Evolutionary conservation across 92 coral and sea anemone species (phyloP).

Genomic region (Heteractis magnifica): DNA sequence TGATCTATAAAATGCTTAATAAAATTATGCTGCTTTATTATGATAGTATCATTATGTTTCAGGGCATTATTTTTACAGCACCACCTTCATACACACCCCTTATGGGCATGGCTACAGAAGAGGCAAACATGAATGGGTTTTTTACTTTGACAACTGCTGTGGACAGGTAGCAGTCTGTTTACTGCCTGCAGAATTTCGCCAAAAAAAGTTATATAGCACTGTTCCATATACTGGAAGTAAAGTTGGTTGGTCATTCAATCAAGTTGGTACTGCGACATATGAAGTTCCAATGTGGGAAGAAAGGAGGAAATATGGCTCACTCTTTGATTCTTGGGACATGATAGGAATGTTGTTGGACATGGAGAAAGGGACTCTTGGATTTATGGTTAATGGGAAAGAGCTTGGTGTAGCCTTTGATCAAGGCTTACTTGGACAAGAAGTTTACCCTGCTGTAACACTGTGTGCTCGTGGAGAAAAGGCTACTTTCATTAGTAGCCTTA

Average conservation of each 20-base stretch:
- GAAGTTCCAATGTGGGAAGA: constrained; percentile 85
- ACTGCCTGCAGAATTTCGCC: constrained; percentile 63
- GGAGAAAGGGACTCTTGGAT: constrained; percentile 73
- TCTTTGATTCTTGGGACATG: constrained; percentile 77
- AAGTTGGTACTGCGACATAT: constrained; percentile 70
- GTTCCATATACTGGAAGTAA: constrained; percentile 64
- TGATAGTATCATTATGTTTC: background rate
- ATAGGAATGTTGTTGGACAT: constrained; percentile 73
- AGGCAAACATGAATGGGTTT: constrained; percentile 89
- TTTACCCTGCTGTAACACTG: constrained; percentile 70
- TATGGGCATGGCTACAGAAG: constrained; percentile 72
- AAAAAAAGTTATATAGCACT: constrained; percentile 41
- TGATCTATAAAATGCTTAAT: too few species aligned
- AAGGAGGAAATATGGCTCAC: constrained; percentile 41
- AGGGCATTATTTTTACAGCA: constrained; percentile 65
- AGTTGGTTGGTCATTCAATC: constrained; percentile 80
- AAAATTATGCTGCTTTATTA: too few species aligned
- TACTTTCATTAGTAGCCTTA: constrained; percentile 66
- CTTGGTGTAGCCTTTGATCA: constrained; percentile 69
- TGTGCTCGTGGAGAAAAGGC: constrained; percentile 76
- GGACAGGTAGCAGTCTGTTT: constrained; percentile 87
- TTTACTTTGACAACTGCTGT: constrained; percentile 76
- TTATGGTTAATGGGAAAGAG: constrained; percentile 73
- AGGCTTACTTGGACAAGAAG: constrained; percentile 71
- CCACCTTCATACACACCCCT: constrained; percentile 80